Evolutionary conservation across 2,888 invertebrate species (phyloP), one percentile per base, ranked within the genome.

Genomic region (Teleogryllus oceanicus): DNA sequence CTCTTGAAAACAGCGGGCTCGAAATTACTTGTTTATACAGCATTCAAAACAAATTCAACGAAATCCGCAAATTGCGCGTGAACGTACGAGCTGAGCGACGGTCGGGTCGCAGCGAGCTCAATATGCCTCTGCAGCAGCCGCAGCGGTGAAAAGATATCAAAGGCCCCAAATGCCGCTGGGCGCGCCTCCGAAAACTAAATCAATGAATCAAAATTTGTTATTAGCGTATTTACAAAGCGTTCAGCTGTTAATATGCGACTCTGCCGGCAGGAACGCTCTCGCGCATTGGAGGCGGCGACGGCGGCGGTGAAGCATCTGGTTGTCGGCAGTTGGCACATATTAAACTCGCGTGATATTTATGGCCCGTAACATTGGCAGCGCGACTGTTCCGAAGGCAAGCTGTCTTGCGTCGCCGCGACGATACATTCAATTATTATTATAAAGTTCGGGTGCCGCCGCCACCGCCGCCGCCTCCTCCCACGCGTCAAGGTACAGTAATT

Each of bases 151-250:
- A 37, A 37, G 37, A 37, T 37, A 37, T 37, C 37, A 37, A 37
- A 37, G 37, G 37, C 37, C 37, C 21, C 37, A 37, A 37, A 37
- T 37, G 37, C 37, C 37, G 37, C 37, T 37, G 37, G 37, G 37
- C 37, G 37, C 8, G 37, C 37, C 8, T 37, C 37, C 37, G 37
- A n/a, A 62, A 62, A 11, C 62, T 4, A 62, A 13, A 62, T 62
- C 62, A n/a, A n/a, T 62, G 62, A 62, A 62, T 62, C 62, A 62
- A 62, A 62, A 62, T 62, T 37, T 62, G 62, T n/a, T 62, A 62
- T 5, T n/a, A 62, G 16, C 62, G 62, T 62, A 62, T 62, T 62
- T 62, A 62, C 62, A 62, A 13, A 62, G 62, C 62, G n/a, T 37
- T 37, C 37, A n/a, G 62, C 62, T 13, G 62, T 13, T 18, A 18